phyloP scores from a whole-genome alignment of 53 echinoderm and acorn worm species.

The Holothuria leucospilota region DNA sequence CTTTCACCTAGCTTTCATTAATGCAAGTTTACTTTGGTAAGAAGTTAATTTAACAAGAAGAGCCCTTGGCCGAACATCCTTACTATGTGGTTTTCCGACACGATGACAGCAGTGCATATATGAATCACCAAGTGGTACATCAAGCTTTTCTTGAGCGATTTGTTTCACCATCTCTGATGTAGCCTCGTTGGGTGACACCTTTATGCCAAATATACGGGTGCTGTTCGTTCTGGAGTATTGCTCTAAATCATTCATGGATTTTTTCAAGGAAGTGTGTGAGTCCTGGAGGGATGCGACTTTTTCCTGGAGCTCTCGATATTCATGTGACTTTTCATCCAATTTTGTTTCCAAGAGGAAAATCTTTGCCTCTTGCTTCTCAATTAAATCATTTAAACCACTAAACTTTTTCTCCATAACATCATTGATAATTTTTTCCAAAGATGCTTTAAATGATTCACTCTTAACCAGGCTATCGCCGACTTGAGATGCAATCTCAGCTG shows the following conservation, averaged over 20 bases:
- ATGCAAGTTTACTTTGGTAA: neutral
- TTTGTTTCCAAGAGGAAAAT: constrained; percentile 24
- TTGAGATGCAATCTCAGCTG: constrained; percentile 18
- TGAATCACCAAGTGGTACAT: neutral
- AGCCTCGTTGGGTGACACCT: constrained; percentile 1
- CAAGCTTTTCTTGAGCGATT: constrained; percentile 25
- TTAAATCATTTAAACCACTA: neutral
- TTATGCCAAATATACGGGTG: constrained; percentile 6
- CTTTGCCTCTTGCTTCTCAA: constrained; percentile 27
- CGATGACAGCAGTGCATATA: neutral
- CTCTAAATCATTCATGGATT: neutral
- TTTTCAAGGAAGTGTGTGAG: neutral
- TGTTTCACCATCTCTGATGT: neutral
- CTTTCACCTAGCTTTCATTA: constrained; percentile 2
- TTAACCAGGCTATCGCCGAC: neutral
- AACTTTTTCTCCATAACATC: constrained; percentile 17
- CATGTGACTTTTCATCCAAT: neutral
- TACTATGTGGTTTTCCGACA: neutral
- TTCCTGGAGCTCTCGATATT: constrained; percentile 8
- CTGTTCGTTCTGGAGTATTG: neutral
- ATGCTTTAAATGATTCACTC: constrained; percentile 14
- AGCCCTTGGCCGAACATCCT: neutral
- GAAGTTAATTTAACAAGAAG: neutral
- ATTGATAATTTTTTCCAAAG: constrained; percentile 6
- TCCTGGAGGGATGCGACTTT: constrained; percentile 12